Conservation (phyloP, 2,113 vertebrate species). For the Poicephalus gulielmi region DNA sequence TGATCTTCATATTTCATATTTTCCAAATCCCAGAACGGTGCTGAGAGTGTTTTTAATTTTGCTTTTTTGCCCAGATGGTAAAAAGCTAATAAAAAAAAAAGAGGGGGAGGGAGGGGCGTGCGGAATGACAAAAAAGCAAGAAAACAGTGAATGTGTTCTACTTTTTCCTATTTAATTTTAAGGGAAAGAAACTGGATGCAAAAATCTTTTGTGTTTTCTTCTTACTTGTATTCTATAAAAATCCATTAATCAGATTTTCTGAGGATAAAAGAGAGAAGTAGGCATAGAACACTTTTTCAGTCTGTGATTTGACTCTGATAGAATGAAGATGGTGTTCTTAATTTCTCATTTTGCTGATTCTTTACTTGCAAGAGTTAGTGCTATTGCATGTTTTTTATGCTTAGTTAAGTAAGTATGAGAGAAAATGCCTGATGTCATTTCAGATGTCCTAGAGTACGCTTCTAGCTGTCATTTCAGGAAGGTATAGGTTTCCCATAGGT, state of each 20-base stretch:
- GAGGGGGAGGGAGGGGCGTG: not conserved
- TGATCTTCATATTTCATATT: not conserved
- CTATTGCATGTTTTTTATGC: not conserved
- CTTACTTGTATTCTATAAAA: not conserved
- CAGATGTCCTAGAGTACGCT: not conserved
- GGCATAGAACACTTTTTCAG: not conserved
- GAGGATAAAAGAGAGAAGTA: not conserved
- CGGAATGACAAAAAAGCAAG: not conserved
- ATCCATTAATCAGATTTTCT: not conserved
- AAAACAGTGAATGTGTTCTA: not conserved
- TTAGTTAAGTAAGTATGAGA: not conserved
- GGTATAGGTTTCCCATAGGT: not conserved
- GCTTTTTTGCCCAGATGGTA: too few relatives aligned
- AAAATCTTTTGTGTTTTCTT: not conserved
- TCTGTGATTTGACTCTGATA: not conserved
- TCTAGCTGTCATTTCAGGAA: not conserved
- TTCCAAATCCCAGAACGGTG: not conserved
- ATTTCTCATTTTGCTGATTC: not conserved
- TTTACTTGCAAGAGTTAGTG: not conserved
- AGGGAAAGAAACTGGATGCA: not conserved
- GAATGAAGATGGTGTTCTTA: not conserved
- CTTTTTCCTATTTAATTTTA: not conserved
- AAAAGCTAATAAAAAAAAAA: too few relatives aligned
- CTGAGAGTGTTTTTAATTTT: too few relatives aligned
- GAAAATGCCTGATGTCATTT: not conserved